Percentiles rank a stretch among this genome's conserved stretches.
Evolutionary conservation across 2,113 vertebrate species (phyloP).

Genomic region (Daubentonia madagascariensis): DNA sequence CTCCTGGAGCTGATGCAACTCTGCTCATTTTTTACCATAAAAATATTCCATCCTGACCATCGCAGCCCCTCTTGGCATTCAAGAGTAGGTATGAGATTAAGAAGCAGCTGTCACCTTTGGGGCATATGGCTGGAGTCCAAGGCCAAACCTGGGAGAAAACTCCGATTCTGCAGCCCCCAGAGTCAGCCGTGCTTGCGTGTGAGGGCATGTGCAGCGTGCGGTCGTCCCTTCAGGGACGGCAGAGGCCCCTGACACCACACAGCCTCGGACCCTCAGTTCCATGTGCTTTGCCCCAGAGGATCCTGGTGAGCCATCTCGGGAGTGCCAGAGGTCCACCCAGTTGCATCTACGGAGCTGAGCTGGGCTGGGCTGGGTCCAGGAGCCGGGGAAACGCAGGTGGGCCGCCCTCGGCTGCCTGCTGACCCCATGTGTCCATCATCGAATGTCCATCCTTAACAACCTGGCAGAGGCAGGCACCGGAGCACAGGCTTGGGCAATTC

Average conservation of each 20-base stretch:
- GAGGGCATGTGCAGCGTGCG: accelerated
- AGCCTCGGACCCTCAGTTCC: neutral
- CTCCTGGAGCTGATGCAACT: conserved; percentile 14
- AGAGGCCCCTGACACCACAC: neutral
- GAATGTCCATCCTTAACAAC: too few relatives aligned
- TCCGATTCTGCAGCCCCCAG: neutral
- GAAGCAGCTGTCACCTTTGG: neutral
- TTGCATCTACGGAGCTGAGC: neutral
- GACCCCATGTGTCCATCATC: neutral
- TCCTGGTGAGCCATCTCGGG: accelerated
- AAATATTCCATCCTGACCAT: neutral
- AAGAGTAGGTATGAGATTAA: neutral
- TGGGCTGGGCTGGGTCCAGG: too few relatives aligned
- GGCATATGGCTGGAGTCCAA: accelerated
- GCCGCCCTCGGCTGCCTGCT: accelerated
- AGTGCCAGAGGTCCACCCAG: accelerated
- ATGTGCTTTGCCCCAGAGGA: accelerated
- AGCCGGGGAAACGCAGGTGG: accelerated
- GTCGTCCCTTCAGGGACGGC: accelerated
- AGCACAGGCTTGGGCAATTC: accelerated
- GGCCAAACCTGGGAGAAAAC: neutral
- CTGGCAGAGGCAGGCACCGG: neutral
- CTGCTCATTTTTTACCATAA: conserved; percentile 68
- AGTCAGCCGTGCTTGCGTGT: accelerated
- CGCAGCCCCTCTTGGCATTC: neutral